Conservation (phyloP, 1,140 invertebrate species). For the Drosophila nannoptera region DNA sequence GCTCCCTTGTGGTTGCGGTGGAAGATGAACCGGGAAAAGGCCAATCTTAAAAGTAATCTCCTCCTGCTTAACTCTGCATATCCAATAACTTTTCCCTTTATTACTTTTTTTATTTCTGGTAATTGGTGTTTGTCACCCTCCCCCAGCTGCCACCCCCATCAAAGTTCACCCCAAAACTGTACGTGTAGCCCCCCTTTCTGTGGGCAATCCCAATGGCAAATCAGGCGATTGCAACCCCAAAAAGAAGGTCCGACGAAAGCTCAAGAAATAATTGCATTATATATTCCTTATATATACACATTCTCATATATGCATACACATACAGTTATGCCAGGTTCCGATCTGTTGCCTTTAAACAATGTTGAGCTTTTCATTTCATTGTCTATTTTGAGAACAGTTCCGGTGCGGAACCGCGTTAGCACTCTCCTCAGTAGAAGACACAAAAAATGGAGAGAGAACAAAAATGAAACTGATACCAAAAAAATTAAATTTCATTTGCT, state of each 20-base stretch:
- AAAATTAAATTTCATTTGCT: not conserved
- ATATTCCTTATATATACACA: not conserved
- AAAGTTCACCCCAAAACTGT: not conserved
- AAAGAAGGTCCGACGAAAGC: conserved; percentile 7
- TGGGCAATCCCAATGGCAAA: not conserved
- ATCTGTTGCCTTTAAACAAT: conserved; percentile 2
- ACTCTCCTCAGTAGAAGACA: not conserved
- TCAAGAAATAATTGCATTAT: not conserved
- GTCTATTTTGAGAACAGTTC: conserved; percentile 28
- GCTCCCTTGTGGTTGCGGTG: too few relatives aligned
- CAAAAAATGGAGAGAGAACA: not conserved
- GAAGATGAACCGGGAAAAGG: too few relatives aligned
- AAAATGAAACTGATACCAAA: not conserved
- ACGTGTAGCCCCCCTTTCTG: too few relatives aligned
- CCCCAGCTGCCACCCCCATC: not conserved
- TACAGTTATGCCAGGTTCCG: conserved; percentile 7
- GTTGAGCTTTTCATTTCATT: not conserved
- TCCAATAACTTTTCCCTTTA: not conserved
- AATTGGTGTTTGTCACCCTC: conserved; percentile 1
- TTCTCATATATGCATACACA: not conserved
- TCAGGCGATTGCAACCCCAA: not conserved
- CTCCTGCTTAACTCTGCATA: conserved; percentile 10
- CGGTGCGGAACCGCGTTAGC: conserved; percentile 22
- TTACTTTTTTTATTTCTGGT: not conserved
- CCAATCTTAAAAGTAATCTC: not conserved